Conservation (phyloP, 1,140 invertebrate genomes). For the Nixonia krombeini region DNA sequence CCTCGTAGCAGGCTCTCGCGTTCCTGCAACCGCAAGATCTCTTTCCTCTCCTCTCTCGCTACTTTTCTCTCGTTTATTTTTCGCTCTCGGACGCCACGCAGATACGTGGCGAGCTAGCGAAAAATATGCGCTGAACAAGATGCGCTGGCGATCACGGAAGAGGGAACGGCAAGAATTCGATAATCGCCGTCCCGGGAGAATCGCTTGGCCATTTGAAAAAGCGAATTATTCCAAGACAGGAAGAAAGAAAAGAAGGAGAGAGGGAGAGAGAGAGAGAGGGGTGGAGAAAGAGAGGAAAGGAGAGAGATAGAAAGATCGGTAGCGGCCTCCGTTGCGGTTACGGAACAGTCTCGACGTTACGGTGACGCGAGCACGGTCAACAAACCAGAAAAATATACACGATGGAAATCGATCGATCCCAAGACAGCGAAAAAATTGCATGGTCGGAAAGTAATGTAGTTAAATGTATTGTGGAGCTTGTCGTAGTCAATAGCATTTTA, state of each 20-base stretch:
- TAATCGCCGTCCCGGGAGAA: conserved; percentile 16
- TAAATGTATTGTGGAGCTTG: background rate
- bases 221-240: background rate
- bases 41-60: background rate
- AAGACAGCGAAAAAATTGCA: background rate
- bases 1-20: background rate
- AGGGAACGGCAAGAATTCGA: conserved; percentile 19
- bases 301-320: background rate
- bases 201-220: conserved; percentile 4
- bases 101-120: conserved; percentile 21
- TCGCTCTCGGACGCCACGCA: conserved; percentile 1
- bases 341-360: conserved; percentile 23
- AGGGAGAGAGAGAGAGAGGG: too few relatives aligned
- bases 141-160: background rate
- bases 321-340: conserved; percentile 19
- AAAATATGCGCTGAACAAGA: conserved; percentile 29
- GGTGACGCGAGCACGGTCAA: conserved; percentile 43
- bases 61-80: conserved; percentile 5
- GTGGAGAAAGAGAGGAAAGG: too few relatives aligned
- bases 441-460: background rate
- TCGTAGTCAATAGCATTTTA: background rate
- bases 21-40: conserved; percentile 1
- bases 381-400: conserved; percentile 44
- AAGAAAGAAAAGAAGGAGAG: too few relatives aligned
- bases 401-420: conserved; percentile 25